These are phyloP conservation scores for Hippopotamus amphibius DNA, from an alignment of 2,113 vertebrate species.

Conservation along the genomic window DNA sequence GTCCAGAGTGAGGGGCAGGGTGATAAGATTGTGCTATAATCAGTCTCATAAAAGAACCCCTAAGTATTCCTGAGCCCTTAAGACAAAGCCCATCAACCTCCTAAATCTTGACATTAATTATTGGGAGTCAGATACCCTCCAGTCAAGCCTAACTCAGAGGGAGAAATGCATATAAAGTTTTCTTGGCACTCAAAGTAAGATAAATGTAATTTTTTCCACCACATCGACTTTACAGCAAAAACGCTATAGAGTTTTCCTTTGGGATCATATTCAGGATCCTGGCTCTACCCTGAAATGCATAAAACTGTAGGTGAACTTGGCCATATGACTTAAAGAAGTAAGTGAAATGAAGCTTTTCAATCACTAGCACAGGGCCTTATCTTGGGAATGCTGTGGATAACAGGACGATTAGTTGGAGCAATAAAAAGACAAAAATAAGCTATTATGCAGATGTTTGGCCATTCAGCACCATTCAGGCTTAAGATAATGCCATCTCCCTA, in stretches of 20 bases:
- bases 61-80: not conserved
- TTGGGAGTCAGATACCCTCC: not conserved
- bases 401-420: not conserved
- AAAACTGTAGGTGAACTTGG: not conserved
- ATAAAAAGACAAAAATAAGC: conserved; percentile 11
- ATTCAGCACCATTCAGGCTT: not conserved
- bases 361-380: not conserved
- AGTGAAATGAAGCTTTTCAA: conserved; percentile 22
- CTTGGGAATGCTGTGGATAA: not conserved
- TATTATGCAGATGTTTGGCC: conserved; percentile 1
- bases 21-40: not conserved
- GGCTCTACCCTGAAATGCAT: not conserved
- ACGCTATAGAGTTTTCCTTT: not conserved
- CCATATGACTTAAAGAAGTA: not conserved
- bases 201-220: not conserved
- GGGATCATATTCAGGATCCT: not conserved
- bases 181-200: not conserved
- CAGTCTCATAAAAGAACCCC: not conserved
- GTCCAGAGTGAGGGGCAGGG: not conserved
- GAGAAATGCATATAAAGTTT: not conserved
- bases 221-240: not conserved
- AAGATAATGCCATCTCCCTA: not conserved
- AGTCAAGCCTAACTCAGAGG: not conserved
- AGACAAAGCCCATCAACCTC: not conserved
- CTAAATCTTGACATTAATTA: not conserved